These are phyloP conservation scores for Pseudomyrmex dendroicus DNA, from an alignment of 1,140 invertebrate species.

Conservation along the genomic window DNA sequence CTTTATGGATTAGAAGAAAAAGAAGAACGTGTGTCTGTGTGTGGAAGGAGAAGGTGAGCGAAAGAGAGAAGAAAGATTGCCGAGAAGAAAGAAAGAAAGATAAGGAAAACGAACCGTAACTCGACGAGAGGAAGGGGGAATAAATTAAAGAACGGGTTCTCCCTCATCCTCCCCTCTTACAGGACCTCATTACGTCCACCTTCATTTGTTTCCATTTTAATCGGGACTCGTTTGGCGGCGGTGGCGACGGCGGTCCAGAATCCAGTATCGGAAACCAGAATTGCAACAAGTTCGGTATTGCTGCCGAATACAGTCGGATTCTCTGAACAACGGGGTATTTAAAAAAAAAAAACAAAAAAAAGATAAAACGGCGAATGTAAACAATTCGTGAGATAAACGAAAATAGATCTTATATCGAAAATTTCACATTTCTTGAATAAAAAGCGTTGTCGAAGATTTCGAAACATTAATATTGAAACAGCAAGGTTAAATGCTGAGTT, in stretches of 20 bases:
- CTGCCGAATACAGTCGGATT: constrained; percentile 63
- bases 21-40: background rate
- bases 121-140: constrained; percentile 68
- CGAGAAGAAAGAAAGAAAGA: constrained; percentile 44
- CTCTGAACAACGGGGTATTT: constrained; percentile 3
- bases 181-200: constrained; percentile 80
- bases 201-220: constrained; percentile 82
- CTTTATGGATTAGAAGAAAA: constrained; percentile 13
- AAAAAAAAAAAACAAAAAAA: background rate
- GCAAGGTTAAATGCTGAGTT: constrained; percentile 32
- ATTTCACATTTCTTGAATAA: background rate
- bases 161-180: constrained; percentile 76
- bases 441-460: background rate
- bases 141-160: constrained; percentile 83
- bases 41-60: constrained; percentile 15
- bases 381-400: background rate
- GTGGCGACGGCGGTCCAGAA: constrained; percentile 66
- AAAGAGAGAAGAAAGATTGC: constrained; percentile 15
- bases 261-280: constrained; percentile 75
- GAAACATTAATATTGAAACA: background rate
- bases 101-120: constrained; percentile 55
- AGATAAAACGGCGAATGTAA: background rate
- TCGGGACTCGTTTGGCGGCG: constrained; percentile 67
- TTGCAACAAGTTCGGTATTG: constrained; percentile 56
- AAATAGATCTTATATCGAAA: background rate